Conservation (phyloP, 2,797 vertebrate species). For the Cetoscarus ocellatus region DNA sequence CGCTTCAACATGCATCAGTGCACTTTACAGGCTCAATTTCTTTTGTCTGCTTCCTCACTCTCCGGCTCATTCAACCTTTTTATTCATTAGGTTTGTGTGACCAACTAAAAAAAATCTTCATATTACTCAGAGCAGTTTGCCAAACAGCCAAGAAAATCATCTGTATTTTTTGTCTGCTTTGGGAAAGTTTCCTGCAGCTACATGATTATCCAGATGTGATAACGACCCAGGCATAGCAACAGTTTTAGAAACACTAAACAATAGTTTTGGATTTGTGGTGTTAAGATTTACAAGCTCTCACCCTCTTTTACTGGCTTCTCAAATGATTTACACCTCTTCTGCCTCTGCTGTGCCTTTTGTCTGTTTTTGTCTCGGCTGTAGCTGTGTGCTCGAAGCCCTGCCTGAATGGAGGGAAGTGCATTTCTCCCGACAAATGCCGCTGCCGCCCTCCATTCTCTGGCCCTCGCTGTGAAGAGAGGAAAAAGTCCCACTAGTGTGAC, state of each 20-base stretch:
- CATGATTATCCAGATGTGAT: conserved; percentile 52
- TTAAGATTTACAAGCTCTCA: conserved; percentile 14
- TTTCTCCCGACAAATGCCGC: conserved; percentile 87
- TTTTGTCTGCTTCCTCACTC: not conserved
- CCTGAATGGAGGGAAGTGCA: conserved; percentile 89
- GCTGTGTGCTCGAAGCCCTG: conserved; percentile 86
- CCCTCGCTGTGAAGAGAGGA: conserved; percentile 85
- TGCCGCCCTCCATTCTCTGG: conserved; percentile 85
- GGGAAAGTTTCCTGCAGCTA: not conserved
- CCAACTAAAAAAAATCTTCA: too few relatives aligned
- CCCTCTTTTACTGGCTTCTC: not conserved
- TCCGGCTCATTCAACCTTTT: not conserved
- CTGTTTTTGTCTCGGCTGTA: conserved; percentile 53
- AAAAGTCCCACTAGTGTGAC: conserved; percentile 67
- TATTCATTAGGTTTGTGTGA: too few relatives aligned
- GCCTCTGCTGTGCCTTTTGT: conserved; percentile 1
- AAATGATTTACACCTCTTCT: not conserved
- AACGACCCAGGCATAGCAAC: conserved; percentile 5
- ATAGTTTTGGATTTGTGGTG: conserved; percentile 10
- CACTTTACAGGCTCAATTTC: not conserved
- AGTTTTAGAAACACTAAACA: not conserved
- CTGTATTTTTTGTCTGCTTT: not conserved
- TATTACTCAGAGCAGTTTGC: too few relatives aligned
- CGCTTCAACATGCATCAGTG: not conserved
- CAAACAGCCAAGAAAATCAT: not conserved